Evolutionary conservation across 1,140 invertebrate genomes (phyloP).

Genomic region (Diabrotica undecimpunctata): DNA sequence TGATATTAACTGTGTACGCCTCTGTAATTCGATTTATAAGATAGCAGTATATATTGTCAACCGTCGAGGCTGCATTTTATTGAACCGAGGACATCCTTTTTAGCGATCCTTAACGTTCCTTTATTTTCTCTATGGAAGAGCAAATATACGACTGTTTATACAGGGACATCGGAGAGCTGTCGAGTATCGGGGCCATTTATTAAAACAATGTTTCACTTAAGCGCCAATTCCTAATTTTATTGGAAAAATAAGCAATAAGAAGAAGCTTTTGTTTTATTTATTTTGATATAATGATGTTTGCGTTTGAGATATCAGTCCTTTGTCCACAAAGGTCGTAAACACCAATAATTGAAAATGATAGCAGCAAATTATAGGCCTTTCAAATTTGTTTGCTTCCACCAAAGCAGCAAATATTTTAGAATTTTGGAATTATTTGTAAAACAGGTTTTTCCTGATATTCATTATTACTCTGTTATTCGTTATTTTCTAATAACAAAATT

Average conservation of each 20-base stretch:
- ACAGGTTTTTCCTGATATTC: no score
- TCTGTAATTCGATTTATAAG: slow-evolving; percentile 3
- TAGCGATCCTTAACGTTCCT: slow-evolving; percentile 16
- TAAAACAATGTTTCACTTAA: slow-evolving; percentile 12
- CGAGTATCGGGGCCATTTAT: slow-evolving; percentile 7
- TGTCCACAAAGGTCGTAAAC: no score
- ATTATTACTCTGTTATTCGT: no score
- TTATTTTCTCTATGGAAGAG: slow-evolving; percentile 17
- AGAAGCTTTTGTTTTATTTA: neutral
- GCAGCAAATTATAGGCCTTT: no score
- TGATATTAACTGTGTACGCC: neutral
- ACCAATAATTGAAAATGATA: no score
- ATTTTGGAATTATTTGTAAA: no score
- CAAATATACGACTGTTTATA: slow-evolving; percentile 22
- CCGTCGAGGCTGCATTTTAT: slow-evolving; percentile 20
- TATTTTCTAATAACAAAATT: no score
- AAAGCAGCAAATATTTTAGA: no score
- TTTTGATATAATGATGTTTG: neutral
- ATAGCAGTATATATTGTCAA: slow-evolving; percentile 20
- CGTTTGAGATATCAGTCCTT: neutral
- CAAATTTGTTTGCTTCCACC: no score
- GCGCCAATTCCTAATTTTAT: slow-evolving; percentile 7
- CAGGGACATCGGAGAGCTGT: slow-evolving; percentile 4
- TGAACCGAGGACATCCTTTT: slow-evolving; percentile 22
- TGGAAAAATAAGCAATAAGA: neutral